Percentiles rank a stretch among this genome's conserved stretches.
phyloP scores from a whole-genome alignment of 2,888 invertebrate genomes.

The Nomada goodeniana region DNA sequence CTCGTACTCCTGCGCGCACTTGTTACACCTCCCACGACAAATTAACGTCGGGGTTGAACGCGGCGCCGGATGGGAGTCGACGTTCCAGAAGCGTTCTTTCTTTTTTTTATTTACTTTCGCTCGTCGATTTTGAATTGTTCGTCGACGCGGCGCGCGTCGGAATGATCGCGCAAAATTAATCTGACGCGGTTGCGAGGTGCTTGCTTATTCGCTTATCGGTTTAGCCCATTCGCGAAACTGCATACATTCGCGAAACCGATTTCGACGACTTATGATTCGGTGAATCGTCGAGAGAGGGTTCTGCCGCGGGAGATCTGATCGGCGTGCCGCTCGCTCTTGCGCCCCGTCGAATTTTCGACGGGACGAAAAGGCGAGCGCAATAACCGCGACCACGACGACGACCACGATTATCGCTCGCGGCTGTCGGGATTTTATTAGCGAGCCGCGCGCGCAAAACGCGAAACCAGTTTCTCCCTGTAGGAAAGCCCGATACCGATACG shows the following conservation, averaged over 20 bases:
- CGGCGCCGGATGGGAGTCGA: not conserved
- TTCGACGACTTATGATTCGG: no score
- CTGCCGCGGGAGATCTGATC: not conserved
- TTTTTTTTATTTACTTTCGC: not conserved
- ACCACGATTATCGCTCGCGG: slow-evolving; percentile 33
- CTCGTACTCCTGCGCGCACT: slow-evolving; percentile 9
- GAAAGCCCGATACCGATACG: slow-evolving; percentile 55
- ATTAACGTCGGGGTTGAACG: slow-evolving; percentile 3
- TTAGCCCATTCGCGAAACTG: not conserved
- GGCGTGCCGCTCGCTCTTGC: not conserved
- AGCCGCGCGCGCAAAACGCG: slow-evolving; percentile 34
- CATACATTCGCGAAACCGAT: no score
- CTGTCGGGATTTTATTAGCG: slow-evolving; percentile 50
- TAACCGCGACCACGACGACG: slow-evolving; percentile 16
- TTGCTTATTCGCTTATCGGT: not conserved
- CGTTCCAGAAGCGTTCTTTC: not conserved
- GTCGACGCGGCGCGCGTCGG: not conserved
- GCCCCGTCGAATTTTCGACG: not conserved
- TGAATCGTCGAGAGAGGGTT: not conserved
- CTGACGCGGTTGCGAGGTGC: not conserved
- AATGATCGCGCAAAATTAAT: not conserved
- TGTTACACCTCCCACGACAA: slow-evolving; percentile 6
- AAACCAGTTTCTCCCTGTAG: slow-evolving; percentile 58
- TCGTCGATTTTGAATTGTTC: not conserved
- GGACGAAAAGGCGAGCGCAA: slow-evolving; percentile 14